Conservation (phyloP, 2,888 invertebrate genomes). For the Acleris literana region DNA sequence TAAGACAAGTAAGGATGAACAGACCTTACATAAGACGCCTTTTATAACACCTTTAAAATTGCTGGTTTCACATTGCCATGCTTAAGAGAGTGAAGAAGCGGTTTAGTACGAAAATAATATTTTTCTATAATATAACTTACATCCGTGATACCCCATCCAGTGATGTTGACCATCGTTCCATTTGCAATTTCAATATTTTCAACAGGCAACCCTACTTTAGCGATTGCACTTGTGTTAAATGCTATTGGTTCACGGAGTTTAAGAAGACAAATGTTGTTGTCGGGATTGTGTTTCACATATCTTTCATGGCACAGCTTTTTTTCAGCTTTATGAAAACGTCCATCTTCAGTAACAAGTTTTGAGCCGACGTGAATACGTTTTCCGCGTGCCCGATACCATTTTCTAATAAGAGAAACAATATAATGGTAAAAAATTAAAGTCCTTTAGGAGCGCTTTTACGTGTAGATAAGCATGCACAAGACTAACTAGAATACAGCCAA, state of each 20-base stretch:
- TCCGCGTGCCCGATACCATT: no score
- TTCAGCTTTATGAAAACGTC: not conserved
- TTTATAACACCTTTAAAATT: no score
- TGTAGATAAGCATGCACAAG: no score
- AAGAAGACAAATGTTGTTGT: not conserved
- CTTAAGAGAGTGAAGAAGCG: no score
- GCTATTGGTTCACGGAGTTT: not conserved
- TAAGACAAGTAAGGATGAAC: no score
- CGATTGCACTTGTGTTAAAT: not conserved
- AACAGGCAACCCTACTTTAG: not conserved
- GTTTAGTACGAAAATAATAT: no score
- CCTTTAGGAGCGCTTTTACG: no score
- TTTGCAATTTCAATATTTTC: not conserved
- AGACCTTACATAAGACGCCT: no score
- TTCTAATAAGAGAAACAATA: no score
- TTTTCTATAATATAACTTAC: not conserved
- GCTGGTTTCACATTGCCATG: not conserved
- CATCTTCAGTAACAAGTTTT: not conserved
- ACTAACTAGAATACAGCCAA: no score
- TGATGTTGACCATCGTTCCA: not conserved
- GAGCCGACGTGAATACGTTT: no score
- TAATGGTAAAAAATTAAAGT: no score
- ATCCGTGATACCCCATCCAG: conserved; percentile 19
- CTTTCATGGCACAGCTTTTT: not conserved
- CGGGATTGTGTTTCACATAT: not conserved